Base-by-base conservation (phyloP, 2,888 invertebrate species). In the Lobophora halterata region DNA sequence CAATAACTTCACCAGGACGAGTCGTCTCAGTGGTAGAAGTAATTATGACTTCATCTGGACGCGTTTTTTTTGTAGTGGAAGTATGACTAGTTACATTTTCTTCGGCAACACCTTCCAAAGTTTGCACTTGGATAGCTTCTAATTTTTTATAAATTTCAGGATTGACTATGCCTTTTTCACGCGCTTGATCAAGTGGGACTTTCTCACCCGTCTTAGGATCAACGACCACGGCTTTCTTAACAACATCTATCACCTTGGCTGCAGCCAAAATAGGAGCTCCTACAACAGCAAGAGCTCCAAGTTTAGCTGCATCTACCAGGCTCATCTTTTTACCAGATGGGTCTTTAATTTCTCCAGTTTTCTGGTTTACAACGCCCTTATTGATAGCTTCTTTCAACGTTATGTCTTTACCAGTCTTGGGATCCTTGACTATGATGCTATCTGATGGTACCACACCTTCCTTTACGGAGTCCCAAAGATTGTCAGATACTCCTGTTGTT, bases 141-240 rank as follows among this genome's bases (percentile, higher is more conserved):
- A 63, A 55, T 35, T 56, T 46, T 60, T 66, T 61, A 66, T 69
- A 58, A 71, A 69, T 63, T 70, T 79, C 65, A 46, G 76, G 61
- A 54, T 86, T 91, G 44, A 95, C 90, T 33, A 91, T 72, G 8
- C 93, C 94, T 45, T 90, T 88, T 55, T 92, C 89, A 41, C 93
- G 88, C 3, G 95, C 95, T 44, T 92, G 90, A 64, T 93, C 92
- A 24, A 93, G 86, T 7, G 93, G 92, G 49, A 95, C 88, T 55
- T 91, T 90, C 61, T 93, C 90, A 2, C 93, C 93, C 1, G 93
- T 92, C 45, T 89, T 90, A 2, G 95, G 93, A 77, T 96, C 95
- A 35, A 89, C 94, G 26, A 89, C 81, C 2, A 91, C 88, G 61
- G 86, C 78, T 34, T 56, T 80, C 51, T 89, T 90, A 0, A 93